Evolutionary conservation across 2,888 invertebrate genomes (phyloP).

Genomic region (Amphimallon solstitiale): DNA sequence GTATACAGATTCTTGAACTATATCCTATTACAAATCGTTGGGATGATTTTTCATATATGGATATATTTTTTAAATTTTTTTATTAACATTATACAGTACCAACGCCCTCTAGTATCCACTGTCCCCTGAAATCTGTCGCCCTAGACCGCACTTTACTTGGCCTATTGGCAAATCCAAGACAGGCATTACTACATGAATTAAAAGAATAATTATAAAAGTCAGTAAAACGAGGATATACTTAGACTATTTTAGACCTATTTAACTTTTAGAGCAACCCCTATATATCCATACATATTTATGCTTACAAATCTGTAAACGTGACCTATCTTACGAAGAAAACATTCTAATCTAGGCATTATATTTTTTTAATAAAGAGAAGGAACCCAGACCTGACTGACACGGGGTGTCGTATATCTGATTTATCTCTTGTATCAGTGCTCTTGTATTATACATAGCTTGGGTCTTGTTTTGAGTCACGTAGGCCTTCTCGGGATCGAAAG

Average conservation of each 20-base stretch:
- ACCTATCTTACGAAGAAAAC: conserved; percentile 20
- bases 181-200: too few relatives aligned
- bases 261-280: not conserved
- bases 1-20: too few relatives aligned
- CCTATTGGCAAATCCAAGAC: too few relatives aligned
- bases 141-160: too few relatives aligned
- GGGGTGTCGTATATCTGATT: conserved; percentile 31
- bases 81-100: too few relatives aligned
- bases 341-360: conserved; percentile 27
- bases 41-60: too few relatives aligned
- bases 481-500: conserved; percentile 14
- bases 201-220: not conserved
- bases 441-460: too few relatives aligned
- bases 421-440: conserved; percentile 24
- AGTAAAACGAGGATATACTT: not conserved
- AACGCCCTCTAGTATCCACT: too few relatives aligned
- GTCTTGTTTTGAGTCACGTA: conserved; percentile 31
- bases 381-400: conserved; percentile 28
- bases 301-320: conserved; percentile 18
- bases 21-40: too few relatives aligned
- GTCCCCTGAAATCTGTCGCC: too few relatives aligned
- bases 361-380: conserved; percentile 29
- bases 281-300: conserved; percentile 18
- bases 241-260: not conserved
- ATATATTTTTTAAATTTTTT: too few relatives aligned